Base-by-base conservation (phyloP, 2,113 vertebrate species). In the Carassius auratus region DNA sequence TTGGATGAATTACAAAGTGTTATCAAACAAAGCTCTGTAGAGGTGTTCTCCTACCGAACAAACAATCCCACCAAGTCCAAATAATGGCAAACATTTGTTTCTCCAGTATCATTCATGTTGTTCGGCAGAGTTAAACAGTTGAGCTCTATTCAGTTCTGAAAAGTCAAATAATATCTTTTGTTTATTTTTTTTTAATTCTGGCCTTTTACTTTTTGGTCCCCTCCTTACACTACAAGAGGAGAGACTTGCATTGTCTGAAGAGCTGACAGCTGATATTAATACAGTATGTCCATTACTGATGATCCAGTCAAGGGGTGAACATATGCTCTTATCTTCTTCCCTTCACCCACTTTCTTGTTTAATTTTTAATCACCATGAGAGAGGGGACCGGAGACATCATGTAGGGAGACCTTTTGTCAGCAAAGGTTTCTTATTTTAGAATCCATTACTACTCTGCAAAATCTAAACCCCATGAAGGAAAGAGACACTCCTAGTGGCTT, bases 371-470 rank as follows among this genome's bases (percentile, higher is more conserved):
- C 71, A 87, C 81, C 85, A 88, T 55, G 76, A 81, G 84, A 89
- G 86, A 83, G 55, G 76, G 50, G 52, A 76, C 76, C 8, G 83
- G n/a, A 75, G 87, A 79, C 78, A 84, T 81, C 68, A 86, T 74
- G 66, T 79, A 76, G 19, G 38, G 82, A 81, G 73, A 84, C 89
- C 89, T 87, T 85, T 89, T 86, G 84, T 87, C 85, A 69, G 78
- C 81, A 45, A 84, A 78, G 81, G 86, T 85, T 90, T 80, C 90
- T 89, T 91, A 88, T 92, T 93, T 93, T 93, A 91, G 90, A 92
- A 85, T 87, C 88, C 87, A 92, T 92, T 91, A 88, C 81, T 55
- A 81, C 78, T 77, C 48, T 42, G 73, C 26, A 59, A 82, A 30
- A 84, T 26, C 8, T 89, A 68, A 80, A n/a, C 73, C 59, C 42